Conservation (phyloP, 2,888 invertebrate species). For the Oithona nana region DNA sequence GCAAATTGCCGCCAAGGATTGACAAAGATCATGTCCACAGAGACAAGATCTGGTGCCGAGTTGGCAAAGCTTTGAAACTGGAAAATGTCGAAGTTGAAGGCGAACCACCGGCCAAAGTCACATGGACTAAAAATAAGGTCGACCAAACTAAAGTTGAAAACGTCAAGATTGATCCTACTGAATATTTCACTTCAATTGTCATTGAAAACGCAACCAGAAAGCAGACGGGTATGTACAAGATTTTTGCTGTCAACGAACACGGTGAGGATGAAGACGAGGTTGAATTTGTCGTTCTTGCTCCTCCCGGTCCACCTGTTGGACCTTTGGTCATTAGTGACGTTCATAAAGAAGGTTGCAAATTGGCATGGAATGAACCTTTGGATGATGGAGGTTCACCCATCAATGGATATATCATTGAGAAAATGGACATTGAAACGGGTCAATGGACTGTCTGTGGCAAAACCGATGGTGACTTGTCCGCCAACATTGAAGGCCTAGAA, state of each 20-base stretch:
- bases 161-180: slow-evolving; percentile 64
- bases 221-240: slow-evolving; percentile 72
- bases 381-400: slow-evolving; percentile 88
- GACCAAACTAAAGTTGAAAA: slow-evolving; percentile 44
- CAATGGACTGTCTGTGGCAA: slow-evolving; percentile 21
- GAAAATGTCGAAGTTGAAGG: slow-evolving; percentile 72
- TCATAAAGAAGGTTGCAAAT: slow-evolving; percentile 77
- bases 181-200: slow-evolving; percentile 70
- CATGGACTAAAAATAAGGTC: slow-evolving; percentile 53
- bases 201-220: slow-evolving; percentile 59
- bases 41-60: slow-evolving; percentile 48
- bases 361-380: slow-evolving; percentile 84
- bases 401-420: slow-evolving; percentile 76
- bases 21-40: slow-evolving; percentile 79
- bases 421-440: slow-evolving; percentile 47
- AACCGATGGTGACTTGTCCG: slow-evolving; percentile 31
- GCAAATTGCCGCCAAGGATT: slow-evolving; percentile 65
- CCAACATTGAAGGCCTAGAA: slow-evolving; percentile 67
- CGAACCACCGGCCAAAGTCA: slow-evolving; percentile 78
- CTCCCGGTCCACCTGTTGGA: slow-evolving; percentile 71
- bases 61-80: slow-evolving; percentile 67
- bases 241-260: slow-evolving; percentile 77
- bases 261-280: slow-evolving; percentile 85
- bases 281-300: slow-evolving; percentile 67
- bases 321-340: slow-evolving; percentile 76